Evolutionary conservation across 2,797 vertebrate species (phyloP).

Genomic region (Syngnathus rostellatus): DNA sequence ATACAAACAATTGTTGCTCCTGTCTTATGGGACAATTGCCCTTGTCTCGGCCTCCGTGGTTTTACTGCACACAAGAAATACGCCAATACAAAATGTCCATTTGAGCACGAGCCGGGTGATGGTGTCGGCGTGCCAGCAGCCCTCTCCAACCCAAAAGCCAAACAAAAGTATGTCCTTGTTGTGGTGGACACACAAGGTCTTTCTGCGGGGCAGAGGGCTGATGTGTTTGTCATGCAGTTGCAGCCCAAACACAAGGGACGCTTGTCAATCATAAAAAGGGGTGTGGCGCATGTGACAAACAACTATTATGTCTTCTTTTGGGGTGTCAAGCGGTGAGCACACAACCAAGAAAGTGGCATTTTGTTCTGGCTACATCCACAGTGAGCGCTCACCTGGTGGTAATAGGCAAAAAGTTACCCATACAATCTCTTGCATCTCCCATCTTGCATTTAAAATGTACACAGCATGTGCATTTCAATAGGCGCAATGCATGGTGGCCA

Average conservation of each 20-base stretch:
- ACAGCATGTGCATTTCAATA: conserved; percentile 13
- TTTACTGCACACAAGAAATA: conserved; percentile 59
- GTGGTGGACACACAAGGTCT: conserved; percentile 60
- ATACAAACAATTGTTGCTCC: conserved; percentile 61
- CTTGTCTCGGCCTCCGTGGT: conserved; percentile 54
- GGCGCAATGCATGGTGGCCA: conserved; percentile 18
- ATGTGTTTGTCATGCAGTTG: conserved; percentile 59
- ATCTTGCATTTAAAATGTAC: neutral
- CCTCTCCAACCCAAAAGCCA: conserved; percentile 63
- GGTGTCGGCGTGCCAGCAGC: conserved; percentile 52
- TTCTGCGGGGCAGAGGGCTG: conserved; percentile 51
- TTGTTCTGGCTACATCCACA: neutral
- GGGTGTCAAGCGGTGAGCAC: conserved; percentile 23
- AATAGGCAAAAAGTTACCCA: neutral
- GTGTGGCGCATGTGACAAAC: conserved; percentile 30
- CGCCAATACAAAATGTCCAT: conserved; percentile 67
- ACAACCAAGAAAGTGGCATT: neutral
- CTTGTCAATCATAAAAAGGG: conserved; percentile 59
- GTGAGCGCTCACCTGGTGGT: neutral
- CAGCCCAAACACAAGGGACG: conserved; percentile 52
- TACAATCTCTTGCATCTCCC: neutral
- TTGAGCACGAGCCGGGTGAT: conserved; percentile 53
- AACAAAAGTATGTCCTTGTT: conserved; percentile 68
- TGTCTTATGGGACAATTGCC: conserved; percentile 62
- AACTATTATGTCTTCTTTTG: conserved; percentile 22